Percentiles rank a stretch among this genome's conserved stretches.
phyloP scores from a whole-genome alignment of 2,888 invertebrate species.

The Phorcus lineatus region DNA sequence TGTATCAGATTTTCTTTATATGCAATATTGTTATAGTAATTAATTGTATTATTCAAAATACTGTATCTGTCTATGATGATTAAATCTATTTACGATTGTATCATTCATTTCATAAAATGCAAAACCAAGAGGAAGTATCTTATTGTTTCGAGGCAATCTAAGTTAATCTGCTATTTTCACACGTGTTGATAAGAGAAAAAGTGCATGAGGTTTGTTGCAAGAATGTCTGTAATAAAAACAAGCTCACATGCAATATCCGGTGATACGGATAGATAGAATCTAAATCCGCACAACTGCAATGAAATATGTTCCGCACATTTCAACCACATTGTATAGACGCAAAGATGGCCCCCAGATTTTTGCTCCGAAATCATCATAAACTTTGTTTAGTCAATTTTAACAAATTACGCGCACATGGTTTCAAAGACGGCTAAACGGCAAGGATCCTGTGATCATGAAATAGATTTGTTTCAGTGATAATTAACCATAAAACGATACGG shows the following conservation, averaged over 20 bases:
- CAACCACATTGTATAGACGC: neutral
- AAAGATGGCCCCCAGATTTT: neutral
- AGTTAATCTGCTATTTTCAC: too few species aligned
- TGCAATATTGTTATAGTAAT: too few species aligned
- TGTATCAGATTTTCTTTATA: too few species aligned
- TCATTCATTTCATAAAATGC: too few species aligned
- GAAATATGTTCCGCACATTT: constrained; percentile 8
- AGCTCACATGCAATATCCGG: neutral
- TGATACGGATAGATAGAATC: neutral
- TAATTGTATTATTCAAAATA: too few species aligned
- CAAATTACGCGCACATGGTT: constrained; percentile 5
- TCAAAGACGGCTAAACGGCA: constrained; percentile 10
- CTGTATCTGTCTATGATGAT: too few species aligned
- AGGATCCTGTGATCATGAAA: neutral
- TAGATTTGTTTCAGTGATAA: constrained; percentile 17
- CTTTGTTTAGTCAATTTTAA: constrained; percentile 5
- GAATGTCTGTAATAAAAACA: neutral
- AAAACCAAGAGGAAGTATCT: too few species aligned
- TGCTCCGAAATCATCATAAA: neutral
- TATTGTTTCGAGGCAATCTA: too few species aligned
- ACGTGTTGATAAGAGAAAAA: too few species aligned
- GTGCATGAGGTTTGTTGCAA: neutral
- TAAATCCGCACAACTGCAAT: neutral
- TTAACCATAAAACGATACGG: constrained; percentile 15
- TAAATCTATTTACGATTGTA: too few species aligned